Evolutionary conservation across 2,888 invertebrate species (phyloP).

Genomic region (Hypercompe scribonia): DNA sequence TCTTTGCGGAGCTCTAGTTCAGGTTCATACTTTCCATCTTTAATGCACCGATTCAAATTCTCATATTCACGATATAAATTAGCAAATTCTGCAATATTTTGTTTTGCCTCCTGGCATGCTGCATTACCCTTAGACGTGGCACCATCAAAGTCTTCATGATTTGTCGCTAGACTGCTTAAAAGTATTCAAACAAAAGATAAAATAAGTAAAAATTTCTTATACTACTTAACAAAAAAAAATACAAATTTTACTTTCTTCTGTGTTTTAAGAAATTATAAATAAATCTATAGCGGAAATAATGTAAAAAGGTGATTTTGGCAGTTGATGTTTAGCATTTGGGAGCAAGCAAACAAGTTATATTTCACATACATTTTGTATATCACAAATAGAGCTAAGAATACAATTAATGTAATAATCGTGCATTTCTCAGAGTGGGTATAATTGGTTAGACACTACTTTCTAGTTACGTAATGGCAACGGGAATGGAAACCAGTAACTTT

Average conservation of each 20-base stretch:
- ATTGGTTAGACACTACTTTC: too few relatives aligned
- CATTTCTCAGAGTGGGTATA: too few relatives aligned
- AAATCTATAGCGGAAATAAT: too few relatives aligned
- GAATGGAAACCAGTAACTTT: too few relatives aligned
- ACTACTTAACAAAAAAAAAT: background rate
- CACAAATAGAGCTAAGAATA: too few relatives aligned
- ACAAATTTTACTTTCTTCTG: too few relatives aligned
- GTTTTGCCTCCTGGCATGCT: slow-evolving; percentile 67
- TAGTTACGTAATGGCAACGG: too few relatives aligned
- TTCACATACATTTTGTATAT: too few relatives aligned
- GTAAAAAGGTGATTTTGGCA: too few relatives aligned
- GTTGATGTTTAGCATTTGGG: too few relatives aligned
- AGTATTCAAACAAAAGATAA: slow-evolving; percentile 22
- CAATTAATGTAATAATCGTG: too few relatives aligned
- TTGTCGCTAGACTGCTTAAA: slow-evolving; percentile 70
- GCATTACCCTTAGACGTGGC: slow-evolving; percentile 71
- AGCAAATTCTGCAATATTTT: slow-evolving; percentile 74
- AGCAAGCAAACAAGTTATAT: too few relatives aligned
- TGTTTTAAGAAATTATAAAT: background rate
- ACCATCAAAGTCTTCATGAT: slow-evolving; percentile 68
- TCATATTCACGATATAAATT: slow-evolving; percentile 73
- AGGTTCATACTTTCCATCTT: slow-evolving; percentile 60
- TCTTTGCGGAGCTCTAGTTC: slow-evolving; percentile 67
- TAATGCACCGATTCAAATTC: slow-evolving; percentile 62
- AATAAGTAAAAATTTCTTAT: background rate